A percentile compares a stretch with the other conserved stretches of the same genome.
Evolutionary conservation across 2,113 vertebrate species (phyloP).

Genomic region (Aldabrachelys gigantea): DNA sequence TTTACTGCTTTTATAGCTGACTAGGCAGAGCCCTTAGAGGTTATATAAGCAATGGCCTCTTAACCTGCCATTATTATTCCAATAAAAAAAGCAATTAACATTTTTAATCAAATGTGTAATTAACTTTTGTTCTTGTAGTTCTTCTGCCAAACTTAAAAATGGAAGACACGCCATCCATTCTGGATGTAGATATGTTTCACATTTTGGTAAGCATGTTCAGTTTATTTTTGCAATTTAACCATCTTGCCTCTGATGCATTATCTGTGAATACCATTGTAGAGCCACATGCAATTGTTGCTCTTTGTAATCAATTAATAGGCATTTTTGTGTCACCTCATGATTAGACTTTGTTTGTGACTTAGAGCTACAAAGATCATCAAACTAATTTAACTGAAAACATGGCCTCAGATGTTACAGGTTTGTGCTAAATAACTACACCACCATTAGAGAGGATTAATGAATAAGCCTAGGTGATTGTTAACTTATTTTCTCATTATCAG

Average conservation of each 20-base stretch:
- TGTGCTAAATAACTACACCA: background rate
- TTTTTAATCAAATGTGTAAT: background rate
- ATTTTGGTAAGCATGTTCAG: constrained; percentile 85
- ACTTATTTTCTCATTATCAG: background rate
- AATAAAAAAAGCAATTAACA: background rate
- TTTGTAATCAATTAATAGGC: background rate
- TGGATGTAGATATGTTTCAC: constrained; percentile 95
- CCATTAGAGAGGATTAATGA: background rate
- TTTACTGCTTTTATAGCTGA: background rate
- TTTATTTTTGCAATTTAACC: constrained; percentile 1
- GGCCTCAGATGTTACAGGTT: background rate
- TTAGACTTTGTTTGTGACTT: background rate
- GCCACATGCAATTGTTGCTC: background rate
- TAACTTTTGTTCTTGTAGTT: constrained; percentile 77
- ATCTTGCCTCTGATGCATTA: background rate
- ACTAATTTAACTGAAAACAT: background rate
- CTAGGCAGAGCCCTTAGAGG: background rate
- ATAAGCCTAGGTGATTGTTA: background rate
- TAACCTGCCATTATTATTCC: background rate
- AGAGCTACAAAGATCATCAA: too few species aligned
- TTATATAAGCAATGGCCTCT: background rate
- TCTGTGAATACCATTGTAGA: background rate
- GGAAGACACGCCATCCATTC: constrained; percentile 87
- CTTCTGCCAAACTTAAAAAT: constrained; percentile 86
- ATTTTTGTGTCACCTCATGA: background rate